These are phyloP conservation scores for Fregetta grallaria DNA, from an alignment of 2,113 vertebrate species.

Conservation along the genomic window DNA sequence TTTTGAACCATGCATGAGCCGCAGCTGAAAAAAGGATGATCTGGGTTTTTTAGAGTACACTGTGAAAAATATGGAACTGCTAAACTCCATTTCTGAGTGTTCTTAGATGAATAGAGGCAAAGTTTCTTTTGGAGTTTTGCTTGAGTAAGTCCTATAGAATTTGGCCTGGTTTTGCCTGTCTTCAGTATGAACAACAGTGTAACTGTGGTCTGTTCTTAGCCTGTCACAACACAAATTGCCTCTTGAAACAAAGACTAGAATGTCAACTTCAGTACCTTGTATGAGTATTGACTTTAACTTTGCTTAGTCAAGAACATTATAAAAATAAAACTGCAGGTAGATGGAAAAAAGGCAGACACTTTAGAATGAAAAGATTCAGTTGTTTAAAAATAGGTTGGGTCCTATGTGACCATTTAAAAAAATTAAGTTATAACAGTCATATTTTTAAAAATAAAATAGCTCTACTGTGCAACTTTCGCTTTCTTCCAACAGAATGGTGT, in stretches of 20 bases:
- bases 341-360: not conserved
- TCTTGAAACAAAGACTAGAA: not conserved
- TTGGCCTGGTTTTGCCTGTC: not conserved
- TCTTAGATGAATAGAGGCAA: not conserved
- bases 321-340: not conserved
- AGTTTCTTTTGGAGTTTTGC: constrained; percentile 2
- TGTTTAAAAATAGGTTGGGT: constrained; percentile 16
- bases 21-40: not conserved
- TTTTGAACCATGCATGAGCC: not conserved
- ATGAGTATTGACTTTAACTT: not conserved
- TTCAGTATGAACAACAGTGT: not conserved
- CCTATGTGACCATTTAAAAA: not conserved
- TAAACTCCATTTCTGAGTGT: not conserved
- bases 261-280: not conserved
- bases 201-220: not conserved
- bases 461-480: constrained; percentile 3
- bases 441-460: constrained; percentile 1
- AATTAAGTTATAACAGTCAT: not conserved
- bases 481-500: not conserved
- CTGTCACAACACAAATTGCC: not conserved
- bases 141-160: not conserved
- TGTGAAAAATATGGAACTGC: not conserved
- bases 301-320: not conserved
- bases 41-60: not conserved
- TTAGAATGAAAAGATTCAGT: constrained; percentile 3